Conservation (phyloP, 2,113 vertebrate species). For the Platichthys flesus region DNA sequence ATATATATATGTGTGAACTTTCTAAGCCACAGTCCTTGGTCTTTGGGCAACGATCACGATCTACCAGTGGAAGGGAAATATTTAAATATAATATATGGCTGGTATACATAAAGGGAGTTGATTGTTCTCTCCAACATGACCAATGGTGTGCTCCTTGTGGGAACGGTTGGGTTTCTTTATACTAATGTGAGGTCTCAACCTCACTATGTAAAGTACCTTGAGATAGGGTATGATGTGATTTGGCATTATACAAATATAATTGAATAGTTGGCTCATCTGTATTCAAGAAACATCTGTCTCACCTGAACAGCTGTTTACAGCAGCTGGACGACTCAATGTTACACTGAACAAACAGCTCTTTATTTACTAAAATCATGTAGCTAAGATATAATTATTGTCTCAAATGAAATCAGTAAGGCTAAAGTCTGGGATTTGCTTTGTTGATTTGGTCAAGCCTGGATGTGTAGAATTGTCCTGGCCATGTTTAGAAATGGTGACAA, state of each 20-base stretch:
- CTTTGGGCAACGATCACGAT: too few relatives aligned
- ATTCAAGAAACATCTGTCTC: background rate
- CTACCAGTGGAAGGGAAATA: background rate
- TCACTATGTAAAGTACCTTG: background rate
- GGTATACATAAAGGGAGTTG: too few relatives aligned
- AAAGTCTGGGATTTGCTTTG: background rate
- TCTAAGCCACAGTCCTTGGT: too few relatives aligned
- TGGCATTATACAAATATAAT: background rate
- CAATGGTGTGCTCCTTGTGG: too few relatives aligned
- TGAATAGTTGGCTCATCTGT: background rate
- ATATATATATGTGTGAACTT: too few relatives aligned
- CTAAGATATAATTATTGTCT: background rate
- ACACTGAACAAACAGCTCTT: background rate
- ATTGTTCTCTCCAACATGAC: too few relatives aligned
- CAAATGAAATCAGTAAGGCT: background rate
- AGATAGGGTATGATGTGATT: background rate
- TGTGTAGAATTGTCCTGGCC: background rate
- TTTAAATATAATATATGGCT: background rate
- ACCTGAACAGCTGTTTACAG: constrained; percentile 16
- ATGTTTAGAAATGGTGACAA: background rate
- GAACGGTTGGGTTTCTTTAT: too few relatives aligned
- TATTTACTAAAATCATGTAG: background rate
- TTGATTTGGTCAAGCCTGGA: background rate
- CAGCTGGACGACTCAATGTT: background rate
- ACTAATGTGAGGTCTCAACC: too few relatives aligned